Percentiles rank a stretch among this genome's conserved stretches.
Conservation (phyloP, 2,113 vertebrate genomes). For the Oceanites oceanicus region DNA sequence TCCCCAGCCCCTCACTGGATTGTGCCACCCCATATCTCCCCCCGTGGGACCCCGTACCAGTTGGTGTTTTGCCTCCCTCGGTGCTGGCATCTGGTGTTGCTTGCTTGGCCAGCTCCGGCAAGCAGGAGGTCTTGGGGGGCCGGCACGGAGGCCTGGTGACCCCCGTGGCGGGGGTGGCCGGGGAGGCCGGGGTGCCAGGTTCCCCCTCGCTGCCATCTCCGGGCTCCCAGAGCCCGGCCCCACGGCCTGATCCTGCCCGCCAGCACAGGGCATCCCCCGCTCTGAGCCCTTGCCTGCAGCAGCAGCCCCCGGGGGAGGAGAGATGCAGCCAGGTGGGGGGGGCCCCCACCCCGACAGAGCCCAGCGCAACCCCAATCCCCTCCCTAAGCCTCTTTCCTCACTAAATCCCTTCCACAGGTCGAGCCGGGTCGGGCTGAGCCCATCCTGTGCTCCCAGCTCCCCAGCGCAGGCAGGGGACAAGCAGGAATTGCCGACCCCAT, state of each 20-base stretch:
- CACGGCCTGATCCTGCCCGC: neutral
- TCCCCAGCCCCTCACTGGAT: neutral
- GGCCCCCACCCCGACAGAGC: neutral
- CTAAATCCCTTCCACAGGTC: neutral
- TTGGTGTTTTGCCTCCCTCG: neutral
- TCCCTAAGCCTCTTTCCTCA: slow-evolving; percentile 50
- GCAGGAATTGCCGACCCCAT: neutral
- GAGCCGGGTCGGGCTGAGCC: neutral
- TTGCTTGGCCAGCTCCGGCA: neutral
- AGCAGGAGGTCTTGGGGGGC: neutral
- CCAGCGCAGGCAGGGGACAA: accelerated
- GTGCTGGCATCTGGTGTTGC: neutral
- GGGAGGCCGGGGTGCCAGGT: neutral
- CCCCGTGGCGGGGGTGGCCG: neutral
- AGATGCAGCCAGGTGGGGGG: accelerated
- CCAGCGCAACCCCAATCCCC: neutral
- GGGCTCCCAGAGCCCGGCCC: neutral
- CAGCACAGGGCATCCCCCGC: neutral
- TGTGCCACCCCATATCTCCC: accelerated
- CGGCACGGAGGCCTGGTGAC: neutral
- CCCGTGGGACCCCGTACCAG: accelerated
- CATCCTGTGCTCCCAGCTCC: neutral
- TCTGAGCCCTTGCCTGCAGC: neutral
- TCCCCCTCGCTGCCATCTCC: neutral
- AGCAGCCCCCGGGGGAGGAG: neutral